Evolutionary conservation across 2,797 vertebrate species (phyloP).

Genomic region (Gambusia yucatana): DNA sequence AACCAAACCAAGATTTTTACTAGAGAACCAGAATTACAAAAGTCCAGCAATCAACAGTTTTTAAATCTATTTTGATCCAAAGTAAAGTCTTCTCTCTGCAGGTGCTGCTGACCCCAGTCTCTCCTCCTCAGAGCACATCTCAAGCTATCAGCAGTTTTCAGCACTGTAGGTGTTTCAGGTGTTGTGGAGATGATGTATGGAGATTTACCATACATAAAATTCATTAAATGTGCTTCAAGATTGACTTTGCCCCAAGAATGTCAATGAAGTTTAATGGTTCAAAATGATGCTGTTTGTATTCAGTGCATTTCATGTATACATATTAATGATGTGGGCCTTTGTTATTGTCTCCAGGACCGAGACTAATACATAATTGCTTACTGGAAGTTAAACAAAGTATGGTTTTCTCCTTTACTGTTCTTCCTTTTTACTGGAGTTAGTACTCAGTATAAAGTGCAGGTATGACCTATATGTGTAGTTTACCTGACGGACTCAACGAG

Average conservation of each 20-base stretch:
- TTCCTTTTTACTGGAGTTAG: neutral
- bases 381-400: neutral
- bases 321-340: conserved; percentile 8
- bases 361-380: conserved; percentile 26
- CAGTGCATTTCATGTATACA: neutral
- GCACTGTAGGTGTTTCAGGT: conserved; percentile 26
- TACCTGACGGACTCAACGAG: conserved; percentile 57
- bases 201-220: conserved; percentile 29
- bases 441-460: conserved; percentile 24
- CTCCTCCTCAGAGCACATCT: conserved; percentile 39
- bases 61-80: conserved; percentile 9
- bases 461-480: conserved; percentile 57
- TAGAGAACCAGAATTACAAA: neutral
- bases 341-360: conserved; percentile 28
- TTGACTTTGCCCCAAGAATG: conserved; percentile 18
- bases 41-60: conserved; percentile 11
- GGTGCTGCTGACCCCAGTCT: conserved; percentile 57
- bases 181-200: conserved; percentile 33
- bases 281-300: conserved; percentile 15
- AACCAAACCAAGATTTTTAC: neutral
- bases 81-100: conserved; percentile 54
- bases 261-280: conserved; percentile 9
- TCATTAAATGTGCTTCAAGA: conserved; percentile 31
- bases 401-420: neutral
- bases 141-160: conserved; percentile 62